These are phyloP conservation scores for Burhinus bistriatus DNA, from an alignment of 2,113 vertebrate genomes.

Conservation along the genomic window DNA sequence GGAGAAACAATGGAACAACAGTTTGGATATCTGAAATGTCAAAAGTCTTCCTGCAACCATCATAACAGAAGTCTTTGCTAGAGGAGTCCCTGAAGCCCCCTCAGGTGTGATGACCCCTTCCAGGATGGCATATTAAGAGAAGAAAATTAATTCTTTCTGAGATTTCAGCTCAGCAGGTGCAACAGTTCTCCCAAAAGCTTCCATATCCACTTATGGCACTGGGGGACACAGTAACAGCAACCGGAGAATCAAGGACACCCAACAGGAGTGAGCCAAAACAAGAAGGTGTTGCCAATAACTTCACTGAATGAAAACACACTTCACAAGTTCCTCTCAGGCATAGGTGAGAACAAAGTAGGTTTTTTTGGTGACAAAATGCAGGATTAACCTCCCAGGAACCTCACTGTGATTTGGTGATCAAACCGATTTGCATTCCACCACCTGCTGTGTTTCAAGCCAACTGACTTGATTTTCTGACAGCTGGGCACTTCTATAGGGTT, in stretches of 20 bases:
- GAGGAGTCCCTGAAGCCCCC: background rate
- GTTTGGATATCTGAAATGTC: fast-evolving
- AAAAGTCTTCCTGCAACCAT: background rate
- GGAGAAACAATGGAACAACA: background rate
- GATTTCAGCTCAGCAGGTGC: background rate
- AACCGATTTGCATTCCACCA: background rate
- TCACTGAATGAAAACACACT: background rate
- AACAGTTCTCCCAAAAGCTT: background rate
- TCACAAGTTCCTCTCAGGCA: background rate
- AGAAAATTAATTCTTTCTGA: background rate
- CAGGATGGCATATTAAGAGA: background rate
- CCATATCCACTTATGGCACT: background rate
- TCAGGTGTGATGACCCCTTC: background rate
- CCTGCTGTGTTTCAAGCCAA: background rate
- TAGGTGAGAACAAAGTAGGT: background rate
- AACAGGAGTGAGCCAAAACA: background rate
- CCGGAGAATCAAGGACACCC: background rate
- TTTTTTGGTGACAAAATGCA: background rate
- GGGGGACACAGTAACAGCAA: background rate
- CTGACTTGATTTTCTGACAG: background rate
- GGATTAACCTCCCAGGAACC: background rate
- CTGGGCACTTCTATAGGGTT: background rate
- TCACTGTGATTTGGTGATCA: background rate
- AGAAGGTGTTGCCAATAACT: background rate
- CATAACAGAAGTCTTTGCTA: background rate